These are phyloP conservation scores for Callionymus lyra DNA, from an alignment of 2,113 vertebrate genomes.

Conservation along the genomic window DNA sequence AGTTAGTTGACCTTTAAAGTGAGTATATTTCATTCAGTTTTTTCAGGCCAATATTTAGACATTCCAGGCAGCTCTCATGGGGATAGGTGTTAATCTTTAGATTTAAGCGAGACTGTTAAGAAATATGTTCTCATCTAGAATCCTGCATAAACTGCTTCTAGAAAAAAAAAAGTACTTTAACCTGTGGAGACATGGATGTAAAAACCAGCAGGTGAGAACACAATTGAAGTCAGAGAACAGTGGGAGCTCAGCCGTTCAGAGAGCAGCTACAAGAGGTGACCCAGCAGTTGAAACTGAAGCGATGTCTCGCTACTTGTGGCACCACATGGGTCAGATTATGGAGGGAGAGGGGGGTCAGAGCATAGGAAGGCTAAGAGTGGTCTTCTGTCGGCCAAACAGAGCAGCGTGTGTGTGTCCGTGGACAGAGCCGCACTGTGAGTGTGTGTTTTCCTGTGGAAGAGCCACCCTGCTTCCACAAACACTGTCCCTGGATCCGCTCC, in stretches of 20 bases:
- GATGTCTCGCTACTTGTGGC: conserved; percentile 18
- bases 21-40: too few relatives aligned
- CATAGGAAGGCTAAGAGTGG: conserved; percentile 4
- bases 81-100: too few relatives aligned
- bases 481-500: conserved; percentile 40
- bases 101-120: too few relatives aligned
- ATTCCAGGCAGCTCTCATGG: too few relatives aligned
- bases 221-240: too few relatives aligned
- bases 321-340: conserved; percentile 48
- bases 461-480: conserved; percentile 56
- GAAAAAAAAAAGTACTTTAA: not conserved
- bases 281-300: not conserved
- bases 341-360: conserved; percentile 10
- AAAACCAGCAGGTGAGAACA: not conserved
- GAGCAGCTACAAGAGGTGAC: too few relatives aligned
- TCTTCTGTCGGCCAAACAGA: conserved; percentile 27
- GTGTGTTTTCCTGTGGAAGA: conserved; percentile 49
- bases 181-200: not conserved
- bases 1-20: too few relatives aligned
- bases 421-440: conserved; percentile 35
- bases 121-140: too few relatives aligned
- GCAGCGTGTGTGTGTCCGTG: not conserved
- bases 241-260: too few relatives aligned
- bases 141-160: too few relatives aligned
- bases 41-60: too few relatives aligned